Evolutionary conservation across 2,888 invertebrate species (phyloP), one percentile per base, ranked within the genome.

Genomic region (Cristatella mucedo): DNA sequence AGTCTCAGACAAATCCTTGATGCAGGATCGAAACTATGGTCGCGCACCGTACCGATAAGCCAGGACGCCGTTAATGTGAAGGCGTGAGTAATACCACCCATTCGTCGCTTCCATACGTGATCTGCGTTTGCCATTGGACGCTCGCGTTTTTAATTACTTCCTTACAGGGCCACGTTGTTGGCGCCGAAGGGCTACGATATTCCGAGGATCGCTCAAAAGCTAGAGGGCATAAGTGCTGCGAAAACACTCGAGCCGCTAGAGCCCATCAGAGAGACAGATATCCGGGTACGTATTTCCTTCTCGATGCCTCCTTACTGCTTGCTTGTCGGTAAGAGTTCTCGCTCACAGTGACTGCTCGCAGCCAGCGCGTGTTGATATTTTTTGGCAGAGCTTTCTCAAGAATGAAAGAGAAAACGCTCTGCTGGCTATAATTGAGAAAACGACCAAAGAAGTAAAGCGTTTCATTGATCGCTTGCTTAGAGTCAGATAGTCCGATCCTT

Each of bases 331-430:
- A 18, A 11, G 11, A 38, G 21, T 39, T 2, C 40, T 19, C 13
- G 2, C 11, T 18, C 19, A 13, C 2, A 13, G 43, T 42, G 26
- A 21, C 6, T 32, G 19, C 21, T n/a, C 6, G 18, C 31, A 11
- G n/a, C 20, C 16, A 31, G 13, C 2, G 15, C 20, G 20, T 38
- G 21, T 22, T 16, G 20, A 20, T 29, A 38, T 46, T 21, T 19
- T 36, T 38, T 38, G 87, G 46, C 78, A 81, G 59, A 63, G 81
- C 53, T 89, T 81, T 62, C 68, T 93, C 15, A 79, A 80, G 61
- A 89, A 89, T 72, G 89, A 93, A 68, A 76, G 83, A 45, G 84
- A 89, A 69, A 91, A 87, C 74, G 84, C 85, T 0, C 80, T 93
- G 54, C 68, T 91, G 13, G 79, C 83, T 3, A 76, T 86, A 2